Evolutionary conservation across 2,797 vertebrate genomes (phyloP).

Genomic region (Semaprochilodus insignis): DNA sequence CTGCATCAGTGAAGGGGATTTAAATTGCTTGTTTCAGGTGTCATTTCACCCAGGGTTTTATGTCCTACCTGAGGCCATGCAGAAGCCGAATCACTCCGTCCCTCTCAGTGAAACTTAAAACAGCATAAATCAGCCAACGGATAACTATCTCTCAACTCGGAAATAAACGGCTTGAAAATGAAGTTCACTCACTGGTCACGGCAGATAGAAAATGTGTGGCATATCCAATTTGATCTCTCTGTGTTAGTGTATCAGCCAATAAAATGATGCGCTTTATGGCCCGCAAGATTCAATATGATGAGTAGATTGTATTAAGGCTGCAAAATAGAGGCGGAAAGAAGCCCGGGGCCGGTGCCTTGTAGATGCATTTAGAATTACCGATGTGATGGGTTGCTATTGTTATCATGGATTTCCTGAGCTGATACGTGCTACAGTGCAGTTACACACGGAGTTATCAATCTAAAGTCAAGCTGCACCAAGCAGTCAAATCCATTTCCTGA

Average conservation of each 20-base stretch:
- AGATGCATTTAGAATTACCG: conserved; percentile 27
- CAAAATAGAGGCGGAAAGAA: conserved; percentile 5
- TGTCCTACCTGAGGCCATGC: conserved; percentile 38
- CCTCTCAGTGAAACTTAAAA: conserved; percentile 42
- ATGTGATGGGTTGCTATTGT: conserved; percentile 12
- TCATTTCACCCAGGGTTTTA: conserved; percentile 55
- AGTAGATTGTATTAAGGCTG: conserved; percentile 45
- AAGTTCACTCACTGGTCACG: conserved; percentile 44
- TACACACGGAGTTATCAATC: conserved; percentile 26
- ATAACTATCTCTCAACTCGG: conserved; percentile 30
- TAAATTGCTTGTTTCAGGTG: conserved; percentile 51
- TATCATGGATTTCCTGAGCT: conserved; percentile 40
- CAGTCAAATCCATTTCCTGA: conserved; percentile 36
- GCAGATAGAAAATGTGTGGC: conserved; percentile 33
- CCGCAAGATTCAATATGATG: conserved; percentile 30
- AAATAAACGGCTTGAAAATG: conserved; percentile 50
- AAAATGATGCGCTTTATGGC: conserved; percentile 40
- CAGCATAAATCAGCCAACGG: conserved; percentile 48
- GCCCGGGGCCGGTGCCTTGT: neutral
- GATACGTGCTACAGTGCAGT: conserved; percentile 27
- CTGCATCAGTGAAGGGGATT: conserved; percentile 31
- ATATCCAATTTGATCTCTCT: conserved; percentile 47
- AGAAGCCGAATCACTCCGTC: conserved; percentile 18
- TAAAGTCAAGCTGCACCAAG: conserved; percentile 5
- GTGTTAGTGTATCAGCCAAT: conserved; percentile 53